Evolutionary conservation across 1,140 invertebrate species (phyloP).

Genomic region (Tyrophagus putrescentiae): DNA sequence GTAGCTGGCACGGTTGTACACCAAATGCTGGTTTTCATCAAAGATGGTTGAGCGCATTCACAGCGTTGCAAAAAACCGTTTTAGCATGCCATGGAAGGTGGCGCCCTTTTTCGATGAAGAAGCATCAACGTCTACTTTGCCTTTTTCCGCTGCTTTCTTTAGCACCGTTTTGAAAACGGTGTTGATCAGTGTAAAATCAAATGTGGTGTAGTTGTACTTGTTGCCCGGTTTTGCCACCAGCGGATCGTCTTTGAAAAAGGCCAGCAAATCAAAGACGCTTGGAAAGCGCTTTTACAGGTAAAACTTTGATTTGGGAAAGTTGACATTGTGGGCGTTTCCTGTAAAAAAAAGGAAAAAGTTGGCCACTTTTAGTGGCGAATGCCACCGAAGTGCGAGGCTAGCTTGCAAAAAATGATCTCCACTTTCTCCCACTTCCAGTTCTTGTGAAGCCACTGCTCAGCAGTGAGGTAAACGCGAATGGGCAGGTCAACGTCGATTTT

Average conservation of each 20-base stretch:
- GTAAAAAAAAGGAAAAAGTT: too few species aligned
- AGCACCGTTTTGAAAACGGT: conserved; percentile 36
- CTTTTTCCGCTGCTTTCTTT: too few species aligned
- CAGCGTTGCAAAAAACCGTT: too few species aligned
- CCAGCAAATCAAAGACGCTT: conserved; percentile 37
- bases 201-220: conserved; percentile 44
- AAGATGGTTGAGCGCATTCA: conserved; percentile 43
- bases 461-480: conserved; percentile 40
- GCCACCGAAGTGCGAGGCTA: conserved; percentile 41
- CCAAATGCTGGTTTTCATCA: conserved; percentile 40
- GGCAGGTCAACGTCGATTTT: conserved; percentile 45
- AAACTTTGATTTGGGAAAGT: conserved; percentile 26
- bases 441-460: conserved; percentile 40
- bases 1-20: conserved; percentile 43
- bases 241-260: conserved; percentile 46
- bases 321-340: not conserved
- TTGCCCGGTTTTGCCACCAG: conserved; percentile 35
- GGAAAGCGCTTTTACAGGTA: conserved; percentile 36
- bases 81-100: too few species aligned
- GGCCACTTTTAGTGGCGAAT: conserved; percentile 40
- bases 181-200: conserved; percentile 42
- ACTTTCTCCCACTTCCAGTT: conserved; percentile 35
- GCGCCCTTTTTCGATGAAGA: too few species aligned
- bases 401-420: conserved; percentile 39
- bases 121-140: too few species aligned